Percentiles rank a stretch among this genome's conserved stretches.
phyloP scores from a whole-genome alignment of 2,888 invertebrate species.

The Zaprionus obscuricornis region DNA sequence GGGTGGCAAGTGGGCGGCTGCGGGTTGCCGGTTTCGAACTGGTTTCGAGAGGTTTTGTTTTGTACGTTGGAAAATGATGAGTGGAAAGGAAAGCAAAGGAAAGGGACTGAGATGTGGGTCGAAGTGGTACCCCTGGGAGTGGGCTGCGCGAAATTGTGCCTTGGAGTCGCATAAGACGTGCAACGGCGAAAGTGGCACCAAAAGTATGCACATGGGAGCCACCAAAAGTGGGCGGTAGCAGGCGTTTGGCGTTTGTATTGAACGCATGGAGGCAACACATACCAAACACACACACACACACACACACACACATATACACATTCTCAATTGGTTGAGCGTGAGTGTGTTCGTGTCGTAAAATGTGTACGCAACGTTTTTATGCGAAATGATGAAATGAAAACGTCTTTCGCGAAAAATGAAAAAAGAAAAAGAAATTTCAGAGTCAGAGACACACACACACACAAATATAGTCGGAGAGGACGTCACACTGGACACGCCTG shows the following conservation, averaged over 20 bases:
- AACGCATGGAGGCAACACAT: background rate
- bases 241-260: background rate
- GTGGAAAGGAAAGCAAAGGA: conserved; percentile 13
- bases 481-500: conserved; percentile 6
- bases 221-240: conserved; percentile 43
- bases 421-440: background rate
- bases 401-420: conserved; percentile 56
- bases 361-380: conserved; percentile 47
- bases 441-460: no score
- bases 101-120: conserved; percentile 17
- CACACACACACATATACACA: no score
- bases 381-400: conserved; percentile 58
- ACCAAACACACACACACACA: no score
- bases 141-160: conserved; percentile 82
- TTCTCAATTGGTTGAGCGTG: conserved; percentile 76
- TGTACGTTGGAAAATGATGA: no score
- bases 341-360: conserved; percentile 58
- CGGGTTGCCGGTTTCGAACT: no score
- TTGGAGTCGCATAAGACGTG: conserved; percentile 83
- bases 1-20: background rate
- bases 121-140: conserved; percentile 61
- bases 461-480: no score
- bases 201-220: conserved; percentile 74
- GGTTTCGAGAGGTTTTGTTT: no score
- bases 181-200: conserved; percentile 78